Conservation (phyloP, 2,888 invertebrate genomes). For the Synergus japonicus region DNA sequence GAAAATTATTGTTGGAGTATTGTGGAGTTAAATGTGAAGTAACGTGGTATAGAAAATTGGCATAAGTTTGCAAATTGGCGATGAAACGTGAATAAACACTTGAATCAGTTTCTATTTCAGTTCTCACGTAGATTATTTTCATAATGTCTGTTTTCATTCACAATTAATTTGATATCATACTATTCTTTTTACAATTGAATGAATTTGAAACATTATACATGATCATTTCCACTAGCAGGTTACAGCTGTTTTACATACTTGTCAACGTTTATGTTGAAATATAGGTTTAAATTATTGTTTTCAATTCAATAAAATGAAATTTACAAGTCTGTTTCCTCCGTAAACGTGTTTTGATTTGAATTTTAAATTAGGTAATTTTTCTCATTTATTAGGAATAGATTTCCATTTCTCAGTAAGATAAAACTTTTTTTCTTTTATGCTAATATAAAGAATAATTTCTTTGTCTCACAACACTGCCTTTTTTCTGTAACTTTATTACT, state of each 20-base stretch:
- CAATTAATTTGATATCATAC: no score
- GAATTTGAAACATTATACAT: no score
- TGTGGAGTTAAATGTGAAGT: neutral
- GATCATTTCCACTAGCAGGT: neutral
- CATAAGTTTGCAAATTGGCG: neutral
- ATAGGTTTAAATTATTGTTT: neutral
- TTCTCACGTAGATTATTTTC: no score
- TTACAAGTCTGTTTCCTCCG: neutral
- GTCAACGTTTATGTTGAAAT: neutral
- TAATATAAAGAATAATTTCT: neutral
- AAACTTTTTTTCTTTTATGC: neutral
- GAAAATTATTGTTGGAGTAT: slow-evolving; percentile 8
- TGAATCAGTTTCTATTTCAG: neutral
- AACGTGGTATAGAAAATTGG: neutral
- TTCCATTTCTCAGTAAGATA: neutral
- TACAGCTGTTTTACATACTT: neutral
- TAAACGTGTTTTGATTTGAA: neutral
- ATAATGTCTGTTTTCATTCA: no score
- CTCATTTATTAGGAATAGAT: neutral
- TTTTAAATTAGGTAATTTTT: neutral
- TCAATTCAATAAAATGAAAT: neutral
- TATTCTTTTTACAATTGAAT: no score
- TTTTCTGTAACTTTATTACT: neutral
- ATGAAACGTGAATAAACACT: neutral
- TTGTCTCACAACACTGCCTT: neutral